phyloP scores from a whole-genome alignment of 2,113 vertebrate genomes.

The Apodemus sylvaticus region DNA sequence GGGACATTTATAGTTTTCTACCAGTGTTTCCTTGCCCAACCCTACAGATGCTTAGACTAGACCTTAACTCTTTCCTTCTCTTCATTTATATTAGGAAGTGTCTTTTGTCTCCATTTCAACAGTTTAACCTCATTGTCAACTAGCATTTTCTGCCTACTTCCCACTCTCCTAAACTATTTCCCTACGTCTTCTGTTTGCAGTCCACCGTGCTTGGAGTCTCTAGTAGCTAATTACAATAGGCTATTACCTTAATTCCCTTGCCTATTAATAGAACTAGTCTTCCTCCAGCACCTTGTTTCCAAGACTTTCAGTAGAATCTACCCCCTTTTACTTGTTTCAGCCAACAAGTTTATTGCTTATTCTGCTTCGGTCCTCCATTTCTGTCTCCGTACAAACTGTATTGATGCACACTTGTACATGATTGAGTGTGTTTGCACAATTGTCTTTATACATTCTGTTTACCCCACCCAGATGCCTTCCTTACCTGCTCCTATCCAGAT shows the following conservation, averaged over 20 bases:
- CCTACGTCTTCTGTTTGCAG: slow-evolving; percentile 33
- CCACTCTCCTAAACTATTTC: slow-evolving; percentile 5
- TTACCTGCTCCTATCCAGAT: neutral
- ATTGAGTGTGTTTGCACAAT: neutral
- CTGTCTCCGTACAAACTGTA: slow-evolving; percentile 7
- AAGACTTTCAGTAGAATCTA: slow-evolving; percentile 18
- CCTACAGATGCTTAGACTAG: slow-evolving; percentile 12
- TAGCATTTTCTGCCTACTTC: slow-evolving; percentile 18
- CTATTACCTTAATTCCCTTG: slow-evolving; percentile 36
- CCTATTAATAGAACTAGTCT: neutral
- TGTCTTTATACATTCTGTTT: neutral
- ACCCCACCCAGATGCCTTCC: neutral
- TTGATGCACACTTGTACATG: slow-evolving; percentile 4
- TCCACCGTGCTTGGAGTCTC: neutral
- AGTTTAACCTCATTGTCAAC: slow-evolving; percentile 35
- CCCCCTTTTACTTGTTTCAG: slow-evolving; percentile 16
- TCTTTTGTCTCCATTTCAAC: slow-evolving; percentile 52
- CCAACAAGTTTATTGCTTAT: slow-evolving; percentile 11
- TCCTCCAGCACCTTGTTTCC: neutral
- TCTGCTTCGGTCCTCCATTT: neutral
- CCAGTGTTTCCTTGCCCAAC: neutral
- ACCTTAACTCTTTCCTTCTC: neutral
- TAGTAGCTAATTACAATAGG: slow-evolving; percentile 38
- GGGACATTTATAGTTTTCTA: slow-evolving; percentile 47
- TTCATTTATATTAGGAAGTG: slow-evolving; percentile 45